Conservation (phyloP, 2,797 vertebrate species). For the Macropus fuliginosus region DNA sequence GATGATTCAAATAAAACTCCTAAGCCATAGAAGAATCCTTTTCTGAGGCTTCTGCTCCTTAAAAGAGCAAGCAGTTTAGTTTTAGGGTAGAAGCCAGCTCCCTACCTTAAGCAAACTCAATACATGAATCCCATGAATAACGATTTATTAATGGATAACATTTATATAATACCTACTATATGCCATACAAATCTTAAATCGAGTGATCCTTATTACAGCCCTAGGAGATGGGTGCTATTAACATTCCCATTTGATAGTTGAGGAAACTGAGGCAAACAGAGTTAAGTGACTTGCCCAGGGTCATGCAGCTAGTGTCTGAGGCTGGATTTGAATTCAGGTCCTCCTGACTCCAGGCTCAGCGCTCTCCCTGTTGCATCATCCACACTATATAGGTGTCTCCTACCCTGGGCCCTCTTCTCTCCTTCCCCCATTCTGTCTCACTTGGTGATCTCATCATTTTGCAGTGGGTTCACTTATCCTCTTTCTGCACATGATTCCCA, state of each 20-base stretch:
- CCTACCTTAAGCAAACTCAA: background rate
- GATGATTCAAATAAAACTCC: background rate
- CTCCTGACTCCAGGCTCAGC: background rate
- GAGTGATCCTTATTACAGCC: background rate
- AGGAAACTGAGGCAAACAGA: background rate
- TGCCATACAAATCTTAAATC: background rate
- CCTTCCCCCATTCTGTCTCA: background rate
- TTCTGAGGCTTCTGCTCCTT: background rate
- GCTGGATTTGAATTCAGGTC: background rate
- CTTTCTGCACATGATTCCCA: background rate
- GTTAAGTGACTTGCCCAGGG: background rate
- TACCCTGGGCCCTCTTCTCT: background rate
- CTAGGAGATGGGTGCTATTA: background rate
- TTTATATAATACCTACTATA: background rate
- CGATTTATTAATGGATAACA: background rate
- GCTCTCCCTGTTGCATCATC: background rate
- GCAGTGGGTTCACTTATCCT: background rate
- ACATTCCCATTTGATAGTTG: background rate
- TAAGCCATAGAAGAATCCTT: background rate
- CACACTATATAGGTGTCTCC: too few species aligned
- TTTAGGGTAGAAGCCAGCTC: background rate
- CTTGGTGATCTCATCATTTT: background rate
- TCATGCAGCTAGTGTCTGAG: too few species aligned
- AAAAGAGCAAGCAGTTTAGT: background rate
- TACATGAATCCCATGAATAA: background rate